Percentiles rank a stretch among this genome's conserved stretches.
These are phyloP conservation scores for Lagopus leucura DNA, from an alignment of 2,113 vertebrate genomes.

Conservation along the genomic window DNA sequence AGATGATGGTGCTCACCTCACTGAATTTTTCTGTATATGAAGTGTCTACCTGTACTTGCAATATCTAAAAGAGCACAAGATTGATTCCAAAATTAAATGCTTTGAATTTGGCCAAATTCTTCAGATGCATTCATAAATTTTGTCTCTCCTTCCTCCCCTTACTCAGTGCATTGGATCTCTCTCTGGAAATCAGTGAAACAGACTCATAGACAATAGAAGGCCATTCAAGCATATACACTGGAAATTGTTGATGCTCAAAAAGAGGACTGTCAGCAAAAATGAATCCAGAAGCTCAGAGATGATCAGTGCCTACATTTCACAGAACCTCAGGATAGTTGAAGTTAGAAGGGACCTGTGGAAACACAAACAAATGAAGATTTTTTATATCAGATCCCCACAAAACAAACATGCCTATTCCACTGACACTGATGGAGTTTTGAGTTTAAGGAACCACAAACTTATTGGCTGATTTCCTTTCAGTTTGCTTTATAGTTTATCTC, in stretches of 20 bases:
- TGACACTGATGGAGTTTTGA: background rate
- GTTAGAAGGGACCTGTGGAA: background rate
- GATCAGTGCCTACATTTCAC: background rate
- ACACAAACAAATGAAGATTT: background rate
- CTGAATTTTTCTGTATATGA: background rate
- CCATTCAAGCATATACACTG: background rate
- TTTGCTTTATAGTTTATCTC: background rate
- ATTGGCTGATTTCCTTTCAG: background rate
- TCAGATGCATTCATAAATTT: background rate
- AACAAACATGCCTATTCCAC: background rate
- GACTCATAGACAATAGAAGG: background rate
- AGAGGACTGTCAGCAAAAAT: background rate
- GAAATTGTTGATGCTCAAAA: background rate
- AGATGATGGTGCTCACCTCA: rapidly evolving
- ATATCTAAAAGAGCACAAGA: background rate
- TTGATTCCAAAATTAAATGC: background rate
- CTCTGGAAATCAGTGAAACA: background rate
- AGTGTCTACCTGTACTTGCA: background rate
- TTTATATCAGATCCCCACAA: background rate
- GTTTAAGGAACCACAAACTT: background rate
- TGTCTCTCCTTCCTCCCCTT: background rate
- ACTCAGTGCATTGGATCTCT: background rate
- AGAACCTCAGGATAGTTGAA: background rate
- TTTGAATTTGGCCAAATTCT: background rate
- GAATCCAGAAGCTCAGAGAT: background rate